A percentile compares a stretch with the other conserved stretches of the same genome.
Evolutionary conservation across 1,140 invertebrate species (phyloP).

Genomic region (Neodiprion fabricii): DNA sequence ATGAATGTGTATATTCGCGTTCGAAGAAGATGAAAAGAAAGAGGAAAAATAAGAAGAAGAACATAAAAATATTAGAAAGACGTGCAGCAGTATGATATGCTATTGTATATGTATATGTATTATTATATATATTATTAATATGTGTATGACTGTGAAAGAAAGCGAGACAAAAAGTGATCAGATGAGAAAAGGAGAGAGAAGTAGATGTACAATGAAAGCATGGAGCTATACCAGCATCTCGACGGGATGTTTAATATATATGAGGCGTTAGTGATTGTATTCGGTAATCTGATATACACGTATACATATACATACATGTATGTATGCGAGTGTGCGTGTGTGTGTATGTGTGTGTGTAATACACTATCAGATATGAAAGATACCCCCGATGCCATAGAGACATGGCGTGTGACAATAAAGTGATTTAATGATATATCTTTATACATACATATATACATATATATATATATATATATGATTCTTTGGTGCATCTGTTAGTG

Average conservation of each 20-base stretch:
- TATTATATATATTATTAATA: neutral
- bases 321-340: too few species aligned
- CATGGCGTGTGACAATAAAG: constrained; percentile 61
- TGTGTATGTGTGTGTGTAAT: constrained; percentile 35
- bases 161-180: neutral
- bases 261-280: constrained; percentile 59
- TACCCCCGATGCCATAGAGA: constrained; percentile 54
- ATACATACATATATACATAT: neutral
- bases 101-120: neutral
- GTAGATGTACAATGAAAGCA: too few species aligned
- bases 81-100: neutral
- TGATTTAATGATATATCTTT: constrained; percentile 53
- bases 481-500: too few species aligned
- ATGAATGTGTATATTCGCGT: too few species aligned
- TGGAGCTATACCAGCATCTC: constrained; percentile 36
- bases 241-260: constrained; percentile 51
- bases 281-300: constrained; percentile 31
- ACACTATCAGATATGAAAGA: constrained; percentile 52
- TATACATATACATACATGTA: too few species aligned
- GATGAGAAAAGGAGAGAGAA: neutral
- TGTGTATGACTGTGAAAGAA: neutral
- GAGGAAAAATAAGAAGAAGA: neutral
- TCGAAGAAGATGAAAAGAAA: too few species aligned
- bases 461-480: too few species aligned
- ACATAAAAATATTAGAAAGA: neutral